Evolutionary conservation across 2,888 invertebrate species (phyloP).

Genomic region (Drosophila tanythrix): DNA sequence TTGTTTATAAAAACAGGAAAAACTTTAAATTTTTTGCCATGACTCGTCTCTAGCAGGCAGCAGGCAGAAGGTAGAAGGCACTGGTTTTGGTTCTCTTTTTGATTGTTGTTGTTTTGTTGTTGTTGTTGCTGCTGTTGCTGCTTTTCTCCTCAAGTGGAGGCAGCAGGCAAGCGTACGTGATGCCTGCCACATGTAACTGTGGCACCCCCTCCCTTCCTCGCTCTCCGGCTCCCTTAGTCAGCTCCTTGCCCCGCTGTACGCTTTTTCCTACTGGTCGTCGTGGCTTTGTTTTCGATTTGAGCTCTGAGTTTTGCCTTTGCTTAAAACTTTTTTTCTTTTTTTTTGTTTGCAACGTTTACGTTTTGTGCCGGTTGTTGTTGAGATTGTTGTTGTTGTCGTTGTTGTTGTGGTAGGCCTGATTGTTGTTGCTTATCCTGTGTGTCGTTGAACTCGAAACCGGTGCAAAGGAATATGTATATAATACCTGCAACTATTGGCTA

Average conservation of each 20-base stretch:
- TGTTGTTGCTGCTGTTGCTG: conserved; percentile 13
- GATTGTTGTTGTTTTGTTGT: conserved; percentile 21
- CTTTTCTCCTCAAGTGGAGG: conserved; percentile 58
- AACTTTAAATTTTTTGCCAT: not conserved
- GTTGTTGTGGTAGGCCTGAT: conserved; percentile 57
- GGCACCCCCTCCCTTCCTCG: not conserved
- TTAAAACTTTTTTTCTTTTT: conserved; percentile 53
- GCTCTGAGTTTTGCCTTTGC: conserved; percentile 61
- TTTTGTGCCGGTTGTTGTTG: conserved; percentile 68
- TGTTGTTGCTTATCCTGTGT: conserved; percentile 74
- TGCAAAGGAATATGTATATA: conserved; percentile 47
- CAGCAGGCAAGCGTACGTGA: conserved; percentile 36
- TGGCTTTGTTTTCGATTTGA: conserved; percentile 73
- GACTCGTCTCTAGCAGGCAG: conserved; percentile 14
- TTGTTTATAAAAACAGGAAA: not conserved
- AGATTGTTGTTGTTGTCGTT: conserved; percentile 35
- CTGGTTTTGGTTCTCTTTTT: conserved; percentile 35
- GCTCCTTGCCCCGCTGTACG: conserved; percentile 15
- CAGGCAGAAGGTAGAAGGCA: conserved; percentile 13
- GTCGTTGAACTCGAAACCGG: conserved; percentile 69
- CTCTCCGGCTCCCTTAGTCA: conserved; percentile 6
- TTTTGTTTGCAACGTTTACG: conserved; percentile 69
- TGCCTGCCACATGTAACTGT: conserved; percentile 33
- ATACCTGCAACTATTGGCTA: conserved; percentile 43
- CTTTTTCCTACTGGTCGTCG: conserved; percentile 45